These are phyloP conservation scores for Brevipalpus yothersi DNA, from an alignment of 1,140 invertebrate species.

Conservation along the genomic window DNA sequence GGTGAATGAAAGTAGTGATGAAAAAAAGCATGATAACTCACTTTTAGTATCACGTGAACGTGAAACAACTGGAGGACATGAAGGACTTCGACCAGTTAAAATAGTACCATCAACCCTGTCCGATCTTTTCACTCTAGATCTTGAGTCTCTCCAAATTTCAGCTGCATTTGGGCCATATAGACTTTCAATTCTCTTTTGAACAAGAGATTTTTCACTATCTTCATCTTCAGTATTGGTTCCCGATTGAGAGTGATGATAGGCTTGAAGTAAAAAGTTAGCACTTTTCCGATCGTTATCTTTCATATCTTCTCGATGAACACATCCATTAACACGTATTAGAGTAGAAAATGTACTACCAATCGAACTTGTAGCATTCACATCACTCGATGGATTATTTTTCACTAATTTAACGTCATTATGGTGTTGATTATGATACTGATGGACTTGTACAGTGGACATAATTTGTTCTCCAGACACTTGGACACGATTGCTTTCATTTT, in stretches of 20 bases:
- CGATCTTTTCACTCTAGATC: not conserved
- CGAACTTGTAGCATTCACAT: not conserved
- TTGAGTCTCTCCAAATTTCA: constrained; percentile 8
- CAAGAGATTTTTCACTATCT: constrained; percentile 33
- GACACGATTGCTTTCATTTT: not conserved
- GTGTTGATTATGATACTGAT: not conserved
- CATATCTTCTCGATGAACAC: not conserved
- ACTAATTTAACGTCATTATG: not conserved
- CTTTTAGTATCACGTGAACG: not conserved
- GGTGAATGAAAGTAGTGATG: not conserved
- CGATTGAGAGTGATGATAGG: not conserved
- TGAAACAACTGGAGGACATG: constrained; percentile 3
- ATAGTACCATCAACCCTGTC: not conserved
- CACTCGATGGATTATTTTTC: not conserved
- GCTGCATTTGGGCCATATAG: constrained; percentile 36
- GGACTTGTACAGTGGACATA: not conserved
- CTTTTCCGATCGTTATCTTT: not conserved
- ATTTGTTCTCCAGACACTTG: not conserved
- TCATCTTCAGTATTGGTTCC: not conserved
- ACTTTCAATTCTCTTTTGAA: constrained; percentile 59
- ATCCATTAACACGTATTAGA: not conserved
- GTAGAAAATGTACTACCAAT: not conserved
- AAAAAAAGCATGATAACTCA: not conserved
- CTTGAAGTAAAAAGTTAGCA: not conserved
- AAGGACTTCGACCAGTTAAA: constrained; percentile 5